Evolutionary conservation across 1,140 invertebrate genomes (phyloP), one percentile per base, ranked within the genome.

Genomic region (Solenopsis fugax): DNA sequence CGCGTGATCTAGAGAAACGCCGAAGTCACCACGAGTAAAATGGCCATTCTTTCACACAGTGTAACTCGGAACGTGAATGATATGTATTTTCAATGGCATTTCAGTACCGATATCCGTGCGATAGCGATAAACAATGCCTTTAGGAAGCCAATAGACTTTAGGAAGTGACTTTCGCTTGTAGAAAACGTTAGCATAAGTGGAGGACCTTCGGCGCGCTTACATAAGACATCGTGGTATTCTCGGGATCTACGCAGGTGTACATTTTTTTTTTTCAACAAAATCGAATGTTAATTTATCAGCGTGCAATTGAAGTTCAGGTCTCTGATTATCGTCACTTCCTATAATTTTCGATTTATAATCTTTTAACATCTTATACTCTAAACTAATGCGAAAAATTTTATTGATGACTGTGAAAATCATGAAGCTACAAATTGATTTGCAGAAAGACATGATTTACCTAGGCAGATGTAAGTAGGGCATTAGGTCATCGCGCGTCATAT

Each of bases 401-500:
- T 29, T 21, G 12, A 24, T 48, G n/a, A n/a, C 18, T n/a, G n/a
- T 12, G 41, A 37, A 34, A 6, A 12, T 18, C 12, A 60, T 54
- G 16, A 71, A 67, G 16, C 4, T 34, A 69, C n/a, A 87, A 92
- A 92, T 92, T 89, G 81, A 71, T 56, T 34, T 37, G 41, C 10
- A 13, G 12, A 75, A 73, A 48, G 45, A 24, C 41, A 60, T 18
- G 54, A 78, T 78, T 78, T 65, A 78, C 58, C 18, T 48, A 24
- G 21, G 37, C 41, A 86, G 78, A 56, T 67, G 76, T 45, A 92
- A 91, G 69, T 92, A 54, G 91, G 89, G 87, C 89, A 92, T 87
- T 92, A 64, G 91, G 91, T 92, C 89, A 92, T 54, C 88, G 69
- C 85, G 78, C 78, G 78, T 72, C 86, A 82, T 67, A 90, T 91